phyloP scores from a whole-genome alignment of 1,140 invertebrate genomes.

The Cyclina sinensis region DNA sequence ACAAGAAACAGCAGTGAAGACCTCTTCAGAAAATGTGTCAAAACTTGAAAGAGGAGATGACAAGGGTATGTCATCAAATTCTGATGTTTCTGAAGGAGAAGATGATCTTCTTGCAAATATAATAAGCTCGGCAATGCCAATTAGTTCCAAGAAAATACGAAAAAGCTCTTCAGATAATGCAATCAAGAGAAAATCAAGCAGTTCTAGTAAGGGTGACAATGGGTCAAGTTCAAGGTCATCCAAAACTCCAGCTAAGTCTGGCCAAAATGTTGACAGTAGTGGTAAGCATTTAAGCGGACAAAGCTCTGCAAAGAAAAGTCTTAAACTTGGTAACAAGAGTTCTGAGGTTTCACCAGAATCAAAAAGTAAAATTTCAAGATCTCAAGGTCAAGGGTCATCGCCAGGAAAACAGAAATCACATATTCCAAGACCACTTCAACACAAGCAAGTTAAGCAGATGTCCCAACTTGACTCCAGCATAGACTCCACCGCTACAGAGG shows the following conservation, averaged over 20 bases:
- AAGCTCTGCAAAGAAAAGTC: conserved; percentile 52
- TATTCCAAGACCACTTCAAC: conserved; percentile 52
- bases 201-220: conserved; percentile 57
- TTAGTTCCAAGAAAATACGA: conserved; percentile 78
- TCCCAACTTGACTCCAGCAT: conserved; percentile 49
- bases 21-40: not conserved
- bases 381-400: conserved; percentile 33
- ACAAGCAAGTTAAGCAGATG: conserved; percentile 43
- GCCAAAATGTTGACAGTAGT: not conserved
- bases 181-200: conserved; percentile 78
- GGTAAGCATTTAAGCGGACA: conserved; percentile 33
- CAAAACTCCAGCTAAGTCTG: conserved; percentile 54
- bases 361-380: conserved; percentile 30
- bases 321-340: conserved; percentile 28
- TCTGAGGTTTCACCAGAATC: not conserved
- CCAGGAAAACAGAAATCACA: conserved; percentile 55
- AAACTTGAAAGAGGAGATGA: conserved; percentile 73
- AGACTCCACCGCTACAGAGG: conserved; percentile 64
- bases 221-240: conserved; percentile 50
- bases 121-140: conserved; percentile 86
- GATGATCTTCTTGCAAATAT: conserved; percentile 86
- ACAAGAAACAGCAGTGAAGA: not conserved
- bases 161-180: conserved; percentile 82
- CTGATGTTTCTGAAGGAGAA: conserved; percentile 85
- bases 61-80: conserved; percentile 82